Evolutionary conservation across 2,113 vertebrate species (phyloP), one percentile per base, ranked within the genome.

Genomic region (Rhabdornis inornatus): DNA sequence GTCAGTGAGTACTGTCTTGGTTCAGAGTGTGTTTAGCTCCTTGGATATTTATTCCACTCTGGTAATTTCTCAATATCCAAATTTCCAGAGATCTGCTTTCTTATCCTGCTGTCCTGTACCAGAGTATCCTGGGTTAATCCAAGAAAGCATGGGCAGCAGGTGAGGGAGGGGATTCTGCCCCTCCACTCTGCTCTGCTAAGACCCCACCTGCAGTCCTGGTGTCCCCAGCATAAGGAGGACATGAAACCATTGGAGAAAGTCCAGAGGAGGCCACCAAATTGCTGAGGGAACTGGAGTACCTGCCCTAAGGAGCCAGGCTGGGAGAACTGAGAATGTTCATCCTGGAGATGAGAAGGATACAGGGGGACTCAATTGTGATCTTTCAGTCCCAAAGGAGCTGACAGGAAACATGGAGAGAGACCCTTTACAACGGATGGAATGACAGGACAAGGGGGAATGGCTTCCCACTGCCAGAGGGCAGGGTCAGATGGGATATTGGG

Each of bases 341-440:
- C 35, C 52, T 68, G 49, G 56, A 30, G 47, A 70, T 5, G 31
- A 9, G 12, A 42, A 44, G 56, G 37, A 42, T 13, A 7, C 15
- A n/a, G 33, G 25, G 47, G 11, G 39, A 37, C 3, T 7, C 12
- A 6, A 70, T 2, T 42, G 37, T 19, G 44, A 40, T n/a, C 10
- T 55, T 78, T 15, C 40, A n/a, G n/a, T 19, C 16, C 56, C 70
- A 75, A 30, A 63, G 13, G 30, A 69, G 12, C 9, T 1, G 7
- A 6, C 39, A 87, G n/a, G 47, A 52, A 45, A 11, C 13, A 19
- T 4, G 7, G 30, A 70, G n/a, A 70, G 23, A 18, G 9, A 30
- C 5, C 12, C 3, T 23, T 10, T 23, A 10, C 35, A 45, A 21
- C 15, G 19, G 19, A 16, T 53, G n/a, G 55, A 30, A 0, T 0